phyloP scores from a whole-genome alignment of 2,113 vertebrate species.

The human (Homo sapiens) region DNA sequence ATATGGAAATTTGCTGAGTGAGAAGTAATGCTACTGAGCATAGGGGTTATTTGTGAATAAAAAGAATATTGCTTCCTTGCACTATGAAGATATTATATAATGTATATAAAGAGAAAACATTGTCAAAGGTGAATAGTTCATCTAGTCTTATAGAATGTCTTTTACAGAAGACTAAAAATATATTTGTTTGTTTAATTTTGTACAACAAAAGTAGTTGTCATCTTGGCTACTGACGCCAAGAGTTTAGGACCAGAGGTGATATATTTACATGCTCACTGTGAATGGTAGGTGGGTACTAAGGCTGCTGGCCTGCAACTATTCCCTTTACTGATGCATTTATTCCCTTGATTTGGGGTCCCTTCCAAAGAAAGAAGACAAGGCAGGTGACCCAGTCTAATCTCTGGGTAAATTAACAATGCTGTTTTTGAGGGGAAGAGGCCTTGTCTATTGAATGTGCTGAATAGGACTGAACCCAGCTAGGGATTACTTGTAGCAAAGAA shows the following conservation, averaged over 20 bases:
- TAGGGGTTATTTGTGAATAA: not conserved
- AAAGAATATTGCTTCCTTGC: not conserved
- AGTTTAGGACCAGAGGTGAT: not conserved
- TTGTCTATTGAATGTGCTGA: not conserved
- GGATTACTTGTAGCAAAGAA: not conserved
- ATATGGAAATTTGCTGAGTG: not conserved
- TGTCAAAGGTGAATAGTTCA: not conserved
- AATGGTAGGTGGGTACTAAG: not conserved
- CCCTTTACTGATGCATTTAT: not conserved
- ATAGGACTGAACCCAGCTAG: too few relatives aligned
- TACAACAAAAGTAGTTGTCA: not conserved
- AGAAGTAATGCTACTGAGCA: not conserved
- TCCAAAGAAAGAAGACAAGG: not conserved
- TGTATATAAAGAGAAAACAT: not conserved
- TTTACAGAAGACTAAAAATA: not conserved
- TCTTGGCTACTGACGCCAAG: not conserved
- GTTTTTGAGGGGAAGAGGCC: not conserved
- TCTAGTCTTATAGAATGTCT: not conserved
- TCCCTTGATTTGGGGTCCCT: not conserved
- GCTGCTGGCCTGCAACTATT: not conserved
- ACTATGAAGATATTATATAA: not conserved
- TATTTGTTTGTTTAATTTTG: not conserved
- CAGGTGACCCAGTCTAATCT: not conserved
- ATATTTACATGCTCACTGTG: not conserved
- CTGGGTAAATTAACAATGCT: not conserved